Evolutionary conservation across 1,140 invertebrate species (phyloP).

Genomic region (Amyelois transitella): DNA sequence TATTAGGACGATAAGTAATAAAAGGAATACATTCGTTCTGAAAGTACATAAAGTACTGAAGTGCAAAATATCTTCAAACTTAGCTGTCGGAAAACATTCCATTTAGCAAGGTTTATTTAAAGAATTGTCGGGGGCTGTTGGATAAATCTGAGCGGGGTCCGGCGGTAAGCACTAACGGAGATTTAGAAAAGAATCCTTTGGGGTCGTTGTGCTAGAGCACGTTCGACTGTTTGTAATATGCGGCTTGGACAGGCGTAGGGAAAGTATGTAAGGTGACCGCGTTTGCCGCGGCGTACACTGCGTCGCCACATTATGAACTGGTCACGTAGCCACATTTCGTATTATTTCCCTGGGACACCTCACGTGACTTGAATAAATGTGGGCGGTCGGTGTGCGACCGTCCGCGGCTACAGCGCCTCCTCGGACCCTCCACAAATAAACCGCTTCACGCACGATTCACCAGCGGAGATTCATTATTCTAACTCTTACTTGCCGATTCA

Average conservation of each 20-base stretch:
- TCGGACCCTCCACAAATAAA: conserved; percentile 69
- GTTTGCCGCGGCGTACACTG: conserved; percentile 27
- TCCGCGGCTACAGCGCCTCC: conserved; percentile 35
- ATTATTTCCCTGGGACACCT: conserved; percentile 71
- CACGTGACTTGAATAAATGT: conserved; percentile 70
- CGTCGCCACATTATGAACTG: conserved; percentile 65
- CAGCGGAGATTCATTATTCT: conserved; percentile 69
- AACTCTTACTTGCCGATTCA: conserved; percentile 59
- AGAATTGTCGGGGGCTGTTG: conserved; percentile 9
- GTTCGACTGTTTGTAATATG: conserved; percentile 35
- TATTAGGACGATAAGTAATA: background rate
- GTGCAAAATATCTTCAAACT: conserved; percentile 1
- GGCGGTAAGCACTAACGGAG: conserved; percentile 16
- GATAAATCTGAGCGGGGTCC: conserved; percentile 18
- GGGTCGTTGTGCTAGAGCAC: conserved; percentile 23
- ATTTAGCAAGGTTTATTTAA: conserved; percentile 11
- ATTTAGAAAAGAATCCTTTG: conserved; percentile 24
- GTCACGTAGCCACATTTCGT: conserved; percentile 74
- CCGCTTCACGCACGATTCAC: conserved; percentile 69
- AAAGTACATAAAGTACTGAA: conserved; percentile 8
- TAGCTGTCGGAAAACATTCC: conserved; percentile 15
- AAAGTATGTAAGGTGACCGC: conserved; percentile 39
- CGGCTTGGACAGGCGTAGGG: conserved; percentile 18
- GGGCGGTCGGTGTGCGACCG: conserved; percentile 32
- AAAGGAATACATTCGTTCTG: background rate